These are phyloP conservation scores for Cheilosia soror DNA, from an alignment of 2,888 invertebrate genomes.

Conservation along the genomic window DNA sequence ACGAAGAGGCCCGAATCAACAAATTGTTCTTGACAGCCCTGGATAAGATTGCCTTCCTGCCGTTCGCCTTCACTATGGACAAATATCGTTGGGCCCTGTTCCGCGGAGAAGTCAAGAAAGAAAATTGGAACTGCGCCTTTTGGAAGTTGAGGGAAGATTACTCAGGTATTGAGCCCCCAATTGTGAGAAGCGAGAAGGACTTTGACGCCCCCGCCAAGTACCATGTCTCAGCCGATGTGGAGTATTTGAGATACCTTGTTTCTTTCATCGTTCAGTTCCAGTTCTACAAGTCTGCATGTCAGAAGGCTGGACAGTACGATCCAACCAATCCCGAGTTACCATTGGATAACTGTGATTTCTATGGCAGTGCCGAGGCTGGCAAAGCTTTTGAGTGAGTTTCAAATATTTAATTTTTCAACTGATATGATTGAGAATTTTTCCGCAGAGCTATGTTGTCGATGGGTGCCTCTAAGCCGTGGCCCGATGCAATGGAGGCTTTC, in stretches of 20 bases:
- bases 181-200: constrained; percentile 87
- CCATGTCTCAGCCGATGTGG: constrained; percentile 89
- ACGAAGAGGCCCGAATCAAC: constrained; percentile 87
- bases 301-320: constrained; percentile 91
- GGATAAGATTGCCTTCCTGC: constrained; percentile 88
- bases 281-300: constrained; percentile 89
- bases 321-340: constrained; percentile 88
- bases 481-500: constrained; percentile 92
- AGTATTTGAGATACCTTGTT: constrained; percentile 90
- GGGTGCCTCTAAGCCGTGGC: constrained; percentile 91
- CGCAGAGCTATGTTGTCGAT: constrained; percentile 88
- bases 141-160: constrained; percentile 87
- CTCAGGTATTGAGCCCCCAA: constrained; percentile 88
- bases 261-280: constrained; percentile 92
- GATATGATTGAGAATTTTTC: neutral
- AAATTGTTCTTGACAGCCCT: constrained; percentile 88
- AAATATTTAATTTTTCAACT: neutral
- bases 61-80: constrained; percentile 89
- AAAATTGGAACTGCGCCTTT: constrained; percentile 88
- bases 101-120: constrained; percentile 86
- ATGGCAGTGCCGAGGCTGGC: constrained; percentile 91
- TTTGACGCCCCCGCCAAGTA: constrained; percentile 92
- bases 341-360: constrained; percentile 94
- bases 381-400: constrained; percentile 86
- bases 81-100: constrained; percentile 89